Conservation (phyloP, 2,797 vertebrate species). For the Caiman crocodilus region DNA sequence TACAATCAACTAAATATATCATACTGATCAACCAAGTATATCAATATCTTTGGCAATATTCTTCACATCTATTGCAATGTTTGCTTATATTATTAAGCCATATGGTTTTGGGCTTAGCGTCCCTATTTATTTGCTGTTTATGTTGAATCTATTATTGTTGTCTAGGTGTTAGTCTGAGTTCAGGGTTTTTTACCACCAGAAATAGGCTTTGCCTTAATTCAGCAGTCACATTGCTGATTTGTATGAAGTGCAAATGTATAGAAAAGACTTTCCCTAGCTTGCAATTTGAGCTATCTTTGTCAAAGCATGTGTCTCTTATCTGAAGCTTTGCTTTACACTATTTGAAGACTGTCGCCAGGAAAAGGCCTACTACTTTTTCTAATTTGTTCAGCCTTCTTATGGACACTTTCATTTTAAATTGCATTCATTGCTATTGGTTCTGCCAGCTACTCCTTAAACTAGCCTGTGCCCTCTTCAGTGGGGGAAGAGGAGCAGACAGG, state of each 20-base stretch:
- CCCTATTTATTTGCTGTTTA: conserved; percentile 55
- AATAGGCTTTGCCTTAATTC: conserved; percentile 13
- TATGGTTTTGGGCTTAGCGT: conserved; percentile 60
- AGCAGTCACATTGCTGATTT: conserved; percentile 2
- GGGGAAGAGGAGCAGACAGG: conserved; percentile 3
- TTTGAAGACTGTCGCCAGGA: conserved; percentile 41
- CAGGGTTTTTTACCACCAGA: conserved; percentile 55
- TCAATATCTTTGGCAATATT: conserved; percentile 44
- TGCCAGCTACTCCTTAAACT: conserved; percentile 57
- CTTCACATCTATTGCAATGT: conserved; percentile 59
- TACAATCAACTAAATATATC: conserved; percentile 37
- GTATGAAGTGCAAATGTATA: conserved; percentile 48
- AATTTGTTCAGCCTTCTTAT: conserved; percentile 60
- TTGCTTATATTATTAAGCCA: conserved; percentile 44
- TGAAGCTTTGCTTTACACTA: conserved; percentile 54
- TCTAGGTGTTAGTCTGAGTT: conserved; percentile 58
- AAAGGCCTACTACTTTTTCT: conserved; percentile 48
- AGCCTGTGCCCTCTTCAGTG: conserved; percentile 54
- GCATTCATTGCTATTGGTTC: conserved; percentile 68
- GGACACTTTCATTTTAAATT: conserved; percentile 64
- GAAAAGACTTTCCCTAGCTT: conserved; percentile 53
- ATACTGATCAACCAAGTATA: conserved; percentile 51
- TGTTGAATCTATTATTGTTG: conserved; percentile 43
- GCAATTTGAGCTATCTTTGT: conserved; percentile 65
- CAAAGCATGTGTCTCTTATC: conserved; percentile 57